Conservation (phyloP, 2,113 vertebrate genomes). For the Tinamus guttatus region DNA sequence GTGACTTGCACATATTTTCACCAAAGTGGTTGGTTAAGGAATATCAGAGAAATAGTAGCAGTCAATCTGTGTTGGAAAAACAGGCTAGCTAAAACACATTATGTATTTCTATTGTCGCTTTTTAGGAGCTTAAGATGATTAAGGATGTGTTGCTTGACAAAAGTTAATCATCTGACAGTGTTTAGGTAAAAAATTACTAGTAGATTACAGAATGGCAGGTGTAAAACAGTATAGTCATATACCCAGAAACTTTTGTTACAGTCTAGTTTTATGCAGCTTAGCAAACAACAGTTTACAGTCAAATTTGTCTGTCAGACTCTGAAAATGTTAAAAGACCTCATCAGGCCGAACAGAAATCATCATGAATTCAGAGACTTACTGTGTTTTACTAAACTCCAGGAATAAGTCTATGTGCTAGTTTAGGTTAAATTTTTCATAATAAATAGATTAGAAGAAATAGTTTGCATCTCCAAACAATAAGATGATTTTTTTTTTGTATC, state of each 20-base stretch:
- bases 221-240: background rate
- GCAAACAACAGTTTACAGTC: background rate
- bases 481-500: background rate
- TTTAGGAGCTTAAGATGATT: background rate
- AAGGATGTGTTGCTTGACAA: background rate
- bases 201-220: background rate
- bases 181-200: background rate
- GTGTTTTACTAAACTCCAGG: background rate
- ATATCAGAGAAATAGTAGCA: background rate
- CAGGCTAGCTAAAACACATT: background rate
- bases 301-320: background rate
- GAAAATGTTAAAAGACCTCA: background rate
- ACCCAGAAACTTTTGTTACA: background rate
- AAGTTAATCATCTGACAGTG: slow-evolving; percentile 17
- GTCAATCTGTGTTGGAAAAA: background rate
- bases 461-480: background rate
- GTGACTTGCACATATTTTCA: background rate
- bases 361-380: background rate
- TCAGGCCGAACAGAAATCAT: background rate
- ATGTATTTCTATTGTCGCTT: background rate
- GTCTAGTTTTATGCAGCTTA: background rate
- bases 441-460: background rate
- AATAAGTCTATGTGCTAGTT: background rate
- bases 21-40: background rate
- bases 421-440: background rate